A percentile compares a stretch with the other conserved stretches of the same genome.
These are phyloP conservation scores for Rhinoraja longicauda DNA, from an alignment of 2,797 vertebrate species.

Conservation along the genomic window DNA sequence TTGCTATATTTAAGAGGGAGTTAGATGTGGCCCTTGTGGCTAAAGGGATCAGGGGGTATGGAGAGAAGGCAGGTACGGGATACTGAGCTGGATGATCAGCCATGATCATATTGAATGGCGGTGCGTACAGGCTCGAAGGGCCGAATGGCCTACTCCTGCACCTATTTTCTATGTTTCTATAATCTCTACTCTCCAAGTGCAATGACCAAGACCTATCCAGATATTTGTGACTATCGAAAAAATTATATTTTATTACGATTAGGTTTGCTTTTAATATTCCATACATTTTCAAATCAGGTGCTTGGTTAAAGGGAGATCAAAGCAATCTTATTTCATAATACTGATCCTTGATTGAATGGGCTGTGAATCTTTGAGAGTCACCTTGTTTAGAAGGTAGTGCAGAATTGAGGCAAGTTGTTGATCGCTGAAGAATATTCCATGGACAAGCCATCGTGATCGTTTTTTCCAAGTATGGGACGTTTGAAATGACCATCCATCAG, in stretches of 20 bases:
- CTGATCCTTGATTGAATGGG: neutral
- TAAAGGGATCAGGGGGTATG: too few relatives aligned
- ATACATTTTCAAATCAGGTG: neutral
- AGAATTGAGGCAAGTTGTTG: neutral
- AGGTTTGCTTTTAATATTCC: neutral
- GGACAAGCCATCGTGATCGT: neutral
- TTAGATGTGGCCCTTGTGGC: too few relatives aligned
- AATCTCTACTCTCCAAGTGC: neutral
- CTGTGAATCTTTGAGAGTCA: neutral
- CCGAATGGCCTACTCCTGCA: too few relatives aligned
- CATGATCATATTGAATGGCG: too few relatives aligned
- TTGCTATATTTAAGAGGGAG: too few relatives aligned
- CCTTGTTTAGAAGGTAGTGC: neutral
- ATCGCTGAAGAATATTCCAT: neutral
- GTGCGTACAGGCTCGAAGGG: too few relatives aligned
- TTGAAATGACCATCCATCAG: neutral
- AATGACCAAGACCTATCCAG: neutral
- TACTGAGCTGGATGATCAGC: too few relatives aligned
- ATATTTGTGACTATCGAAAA: neutral
- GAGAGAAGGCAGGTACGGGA: too few relatives aligned
- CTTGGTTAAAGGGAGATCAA: neutral
- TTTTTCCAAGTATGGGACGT: neutral
- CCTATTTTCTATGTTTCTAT: neutral
- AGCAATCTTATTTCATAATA: neutral
- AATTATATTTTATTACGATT: neutral